Conservation (phyloP, 2,797 vertebrate species). For the Gymnopithys bicolor region DNA sequence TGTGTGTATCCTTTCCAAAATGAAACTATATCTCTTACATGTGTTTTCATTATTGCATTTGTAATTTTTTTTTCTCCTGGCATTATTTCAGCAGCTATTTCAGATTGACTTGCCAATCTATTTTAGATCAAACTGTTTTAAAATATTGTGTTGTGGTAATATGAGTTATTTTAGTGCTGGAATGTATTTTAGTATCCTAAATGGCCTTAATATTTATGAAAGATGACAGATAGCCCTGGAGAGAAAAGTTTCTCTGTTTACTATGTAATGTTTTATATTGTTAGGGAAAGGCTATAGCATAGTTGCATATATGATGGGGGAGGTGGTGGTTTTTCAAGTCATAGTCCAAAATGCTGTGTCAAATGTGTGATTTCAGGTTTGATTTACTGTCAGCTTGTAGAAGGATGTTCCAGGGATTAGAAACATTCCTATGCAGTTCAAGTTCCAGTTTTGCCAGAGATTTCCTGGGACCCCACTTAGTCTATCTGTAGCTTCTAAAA, state of each 20-base stretch:
- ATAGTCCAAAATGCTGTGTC: background rate
- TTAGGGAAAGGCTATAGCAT: background rate
- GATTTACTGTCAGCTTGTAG: background rate
- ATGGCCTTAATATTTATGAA: slow-evolving; percentile 38
- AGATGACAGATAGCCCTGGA: slow-evolving; percentile 37
- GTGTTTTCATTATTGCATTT: slow-evolving; percentile 54
- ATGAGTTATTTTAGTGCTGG: slow-evolving; percentile 45
- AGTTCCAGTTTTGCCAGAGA: background rate
- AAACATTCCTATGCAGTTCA: background rate
- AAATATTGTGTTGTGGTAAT: slow-evolving; percentile 39
- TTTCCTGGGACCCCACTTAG: background rate
- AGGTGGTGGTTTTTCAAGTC: background rate
- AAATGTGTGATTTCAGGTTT: background rate
- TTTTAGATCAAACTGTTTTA: slow-evolving; percentile 38
- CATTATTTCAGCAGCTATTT: slow-evolving; percentile 57
- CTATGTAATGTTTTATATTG: background rate
- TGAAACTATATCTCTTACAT: slow-evolving; percentile 48
- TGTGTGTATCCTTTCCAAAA: slow-evolving; percentile 37
- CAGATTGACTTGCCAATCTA: slow-evolving; percentile 58
- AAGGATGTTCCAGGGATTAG: background rate
- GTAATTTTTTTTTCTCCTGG: slow-evolving; percentile 19
- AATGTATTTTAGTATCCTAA: slow-evolving; percentile 48
- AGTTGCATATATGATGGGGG: background rate
- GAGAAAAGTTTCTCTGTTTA: slow-evolving; percentile 21
- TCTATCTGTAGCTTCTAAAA: background rate